phyloP scores from a whole-genome alignment of 2,797 vertebrate species.

The Bucorvus abyssinicus region DNA sequence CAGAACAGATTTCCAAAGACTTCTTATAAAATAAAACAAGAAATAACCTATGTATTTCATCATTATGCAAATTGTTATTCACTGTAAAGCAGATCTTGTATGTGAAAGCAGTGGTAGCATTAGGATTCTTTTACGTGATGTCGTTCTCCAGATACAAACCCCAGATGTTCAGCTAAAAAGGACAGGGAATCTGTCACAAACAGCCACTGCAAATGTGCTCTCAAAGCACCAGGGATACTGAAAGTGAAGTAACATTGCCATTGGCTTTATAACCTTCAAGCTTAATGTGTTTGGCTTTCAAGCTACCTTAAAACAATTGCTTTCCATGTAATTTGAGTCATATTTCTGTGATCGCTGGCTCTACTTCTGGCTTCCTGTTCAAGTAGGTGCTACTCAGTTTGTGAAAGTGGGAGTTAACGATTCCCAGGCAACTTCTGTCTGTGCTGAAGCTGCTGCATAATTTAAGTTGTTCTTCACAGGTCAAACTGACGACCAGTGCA shows the following conservation, averaged over 20 bases:
- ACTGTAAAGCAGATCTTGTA: neutral
- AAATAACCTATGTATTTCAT: conserved; percentile 18
- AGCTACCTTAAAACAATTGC: neutral
- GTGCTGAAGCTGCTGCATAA: neutral
- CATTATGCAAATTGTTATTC: neutral
- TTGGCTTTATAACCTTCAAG: conserved; percentile 26
- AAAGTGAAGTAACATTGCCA: conserved; percentile 11
- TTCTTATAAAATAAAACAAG: neutral
- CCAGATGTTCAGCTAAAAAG: neutral
- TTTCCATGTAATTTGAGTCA: neutral
- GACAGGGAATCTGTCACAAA: neutral
- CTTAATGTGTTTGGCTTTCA: conserved; percentile 8
- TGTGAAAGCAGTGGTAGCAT: neutral
- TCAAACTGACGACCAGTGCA: neutral
- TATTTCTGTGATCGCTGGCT: neutral
- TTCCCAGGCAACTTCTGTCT: neutral
- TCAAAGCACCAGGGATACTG: neutral
- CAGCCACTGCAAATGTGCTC: neutral
- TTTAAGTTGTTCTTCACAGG: neutral
- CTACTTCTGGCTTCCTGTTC: neutral
- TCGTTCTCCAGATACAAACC: neutral
- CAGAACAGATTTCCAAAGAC: neutral
- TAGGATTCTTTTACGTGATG: neutral
- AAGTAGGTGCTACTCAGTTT: neutral
- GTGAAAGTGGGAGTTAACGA: accelerated